These are phyloP conservation scores for Drosophila obscura DNA, from an alignment of 1,140 invertebrate species.

Conservation along the genomic window DNA sequence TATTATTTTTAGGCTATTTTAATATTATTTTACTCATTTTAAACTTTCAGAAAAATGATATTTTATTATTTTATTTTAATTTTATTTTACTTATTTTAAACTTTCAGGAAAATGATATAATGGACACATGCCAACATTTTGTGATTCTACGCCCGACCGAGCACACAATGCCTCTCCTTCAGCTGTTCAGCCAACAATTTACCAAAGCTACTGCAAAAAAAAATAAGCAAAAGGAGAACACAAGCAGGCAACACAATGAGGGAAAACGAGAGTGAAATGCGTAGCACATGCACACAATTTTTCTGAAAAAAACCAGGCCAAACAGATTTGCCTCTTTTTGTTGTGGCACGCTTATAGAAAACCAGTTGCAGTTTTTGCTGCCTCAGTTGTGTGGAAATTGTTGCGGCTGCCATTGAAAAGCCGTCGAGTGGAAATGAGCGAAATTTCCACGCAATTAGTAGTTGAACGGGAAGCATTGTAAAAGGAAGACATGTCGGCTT, in stretches of 20 bases:
- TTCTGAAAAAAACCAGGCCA: slow-evolving; percentile 60
- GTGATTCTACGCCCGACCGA: too few relatives aligned
- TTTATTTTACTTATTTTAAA: too few relatives aligned
- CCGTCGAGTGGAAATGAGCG: slow-evolving; percentile 73
- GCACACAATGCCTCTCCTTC: too few relatives aligned
- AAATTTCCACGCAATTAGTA: slow-evolving; percentile 78
- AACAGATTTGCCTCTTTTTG: slow-evolving; percentile 41
- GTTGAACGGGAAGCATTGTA: slow-evolving; percentile 31
- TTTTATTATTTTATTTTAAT: too few relatives aligned
- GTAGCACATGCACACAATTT: slow-evolving; percentile 35
- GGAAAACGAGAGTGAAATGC: slow-evolving; percentile 51
- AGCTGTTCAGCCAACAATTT: slow-evolving; percentile 16
- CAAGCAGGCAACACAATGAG: slow-evolving; percentile 8
- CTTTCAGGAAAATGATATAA: background rate
- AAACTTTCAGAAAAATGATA: too few relatives aligned
- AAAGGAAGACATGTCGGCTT: slow-evolving; percentile 28
- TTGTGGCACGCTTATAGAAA: slow-evolving; percentile 42
- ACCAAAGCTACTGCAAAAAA: slow-evolving; percentile 17
- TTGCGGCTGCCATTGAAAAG: slow-evolving; percentile 70
- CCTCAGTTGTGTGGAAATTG: slow-evolving; percentile 49
- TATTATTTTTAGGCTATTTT: too few relatives aligned
- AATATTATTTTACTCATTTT: too few relatives aligned
- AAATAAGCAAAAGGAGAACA: slow-evolving; percentile 15
- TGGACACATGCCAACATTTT: slow-evolving; percentile 1
- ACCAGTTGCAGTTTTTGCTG: slow-evolving; percentile 43